Evolutionary conservation across 2,888 invertebrate genomes (phyloP).

Genomic region (Hemaris fuciformis): DNA sequence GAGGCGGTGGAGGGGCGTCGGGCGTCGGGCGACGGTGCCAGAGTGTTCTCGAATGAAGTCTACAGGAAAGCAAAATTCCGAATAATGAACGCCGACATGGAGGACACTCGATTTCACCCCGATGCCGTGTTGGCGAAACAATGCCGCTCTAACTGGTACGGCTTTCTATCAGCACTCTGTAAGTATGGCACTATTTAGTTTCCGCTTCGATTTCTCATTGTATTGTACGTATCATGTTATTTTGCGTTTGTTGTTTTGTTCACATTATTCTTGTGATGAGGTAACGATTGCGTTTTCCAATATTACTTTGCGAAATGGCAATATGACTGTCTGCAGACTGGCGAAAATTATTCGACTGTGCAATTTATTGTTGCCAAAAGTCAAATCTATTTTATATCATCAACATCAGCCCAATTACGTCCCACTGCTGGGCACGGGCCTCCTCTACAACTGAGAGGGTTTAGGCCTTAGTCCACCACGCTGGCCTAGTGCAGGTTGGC

Average conservation of each 20-base stretch:
- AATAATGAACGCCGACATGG: constrained; percentile 46
- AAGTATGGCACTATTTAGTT: background rate
- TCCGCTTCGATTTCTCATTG: background rate
- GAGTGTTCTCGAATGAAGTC: constrained; percentile 30
- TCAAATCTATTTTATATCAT: too few species aligned
- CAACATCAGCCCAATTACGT: too few species aligned
- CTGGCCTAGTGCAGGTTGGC: too few species aligned
- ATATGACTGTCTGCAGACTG: too few species aligned
- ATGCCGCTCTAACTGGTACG: constrained; percentile 24
- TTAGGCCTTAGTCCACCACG: too few species aligned
- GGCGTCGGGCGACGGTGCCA: constrained; percentile 17
- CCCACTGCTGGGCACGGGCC: too few species aligned
- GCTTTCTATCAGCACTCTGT: constrained; percentile 1
- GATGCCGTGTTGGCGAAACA: constrained; percentile 64
- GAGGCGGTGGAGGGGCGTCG: background rate
- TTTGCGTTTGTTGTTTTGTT: background rate
- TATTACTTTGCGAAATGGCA: too few species aligned
- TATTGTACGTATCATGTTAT: background rate
- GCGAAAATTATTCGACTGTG: too few species aligned
- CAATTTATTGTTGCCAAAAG: too few species aligned
- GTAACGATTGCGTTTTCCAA: background rate
- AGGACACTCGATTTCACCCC: constrained; percentile 53
- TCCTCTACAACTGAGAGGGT: too few species aligned
- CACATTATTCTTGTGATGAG: background rate
- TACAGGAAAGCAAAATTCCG: constrained; percentile 39